Percentiles rank a stretch among this genome's conserved stretches.
Conservation (phyloP, 2,797 vertebrate species). For the Chaenodraco wilsoni region DNA sequence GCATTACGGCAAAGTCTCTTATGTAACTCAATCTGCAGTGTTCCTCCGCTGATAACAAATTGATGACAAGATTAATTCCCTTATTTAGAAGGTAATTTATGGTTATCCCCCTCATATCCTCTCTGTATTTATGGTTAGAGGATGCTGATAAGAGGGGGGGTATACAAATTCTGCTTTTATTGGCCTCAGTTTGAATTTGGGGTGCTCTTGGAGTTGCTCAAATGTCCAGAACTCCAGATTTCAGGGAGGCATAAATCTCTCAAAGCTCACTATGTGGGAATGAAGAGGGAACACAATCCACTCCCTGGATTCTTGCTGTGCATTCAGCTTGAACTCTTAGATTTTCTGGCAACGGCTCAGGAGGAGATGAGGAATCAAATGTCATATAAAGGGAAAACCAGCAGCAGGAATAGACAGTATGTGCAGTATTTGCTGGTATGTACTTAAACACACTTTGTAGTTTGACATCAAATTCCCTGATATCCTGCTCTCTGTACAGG, state of each 20-base stretch:
- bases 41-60: conserved; percentile 59
- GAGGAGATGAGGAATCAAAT: conserved; percentile 37
- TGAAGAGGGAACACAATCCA: conserved; percentile 31
- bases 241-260: conserved; percentile 65
- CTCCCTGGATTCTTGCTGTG: conserved; percentile 60
- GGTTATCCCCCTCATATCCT: conserved; percentile 23
- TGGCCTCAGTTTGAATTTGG: conserved; percentile 41
- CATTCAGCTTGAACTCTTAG: conserved; percentile 51
- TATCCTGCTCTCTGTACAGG: conserved; percentile 66
- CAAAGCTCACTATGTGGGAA: conserved; percentile 50
- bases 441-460: conserved; percentile 51
- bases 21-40: conserved; percentile 54
- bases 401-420: conserved; percentile 14
- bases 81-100: conserved; percentile 42
- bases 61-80: conserved; percentile 49
- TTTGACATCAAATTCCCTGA: conserved; percentile 43
- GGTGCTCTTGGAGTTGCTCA: conserved; percentile 26
- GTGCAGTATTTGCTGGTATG: conserved; percentile 24
- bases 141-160: conserved; percentile 19
- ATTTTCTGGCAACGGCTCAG: conserved; percentile 38
- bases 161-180: conserved; percentile 43
- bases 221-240: conserved; percentile 59
- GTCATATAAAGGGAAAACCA: conserved; percentile 39
- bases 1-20: conserved; percentile 52
- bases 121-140: conserved; percentile 13